These are phyloP conservation scores for Halcyon smyrnensis DNA, from an alignment of 2,797 vertebrate species.

Conservation along the genomic window DNA sequence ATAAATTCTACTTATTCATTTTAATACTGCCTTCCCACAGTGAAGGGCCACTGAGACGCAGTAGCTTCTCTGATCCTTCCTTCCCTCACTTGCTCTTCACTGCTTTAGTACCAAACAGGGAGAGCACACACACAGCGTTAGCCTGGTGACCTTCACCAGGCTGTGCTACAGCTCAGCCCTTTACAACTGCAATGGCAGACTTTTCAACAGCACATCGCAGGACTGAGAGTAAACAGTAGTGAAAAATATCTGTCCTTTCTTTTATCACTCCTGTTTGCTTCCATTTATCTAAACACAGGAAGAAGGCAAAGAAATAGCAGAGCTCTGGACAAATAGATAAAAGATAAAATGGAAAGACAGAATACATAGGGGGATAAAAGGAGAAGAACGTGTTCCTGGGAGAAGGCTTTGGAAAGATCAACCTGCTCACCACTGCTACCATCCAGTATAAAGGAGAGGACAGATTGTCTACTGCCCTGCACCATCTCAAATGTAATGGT, in stretches of 20 bases:
- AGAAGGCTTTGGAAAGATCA: not conserved
- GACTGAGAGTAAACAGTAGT: rapidly evolving
- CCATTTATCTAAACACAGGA: not conserved
- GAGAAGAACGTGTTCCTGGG: rapidly evolving
- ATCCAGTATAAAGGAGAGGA: not conserved
- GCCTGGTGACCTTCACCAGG: not conserved
- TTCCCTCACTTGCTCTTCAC: not conserved
- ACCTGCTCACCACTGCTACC: rapidly evolving
- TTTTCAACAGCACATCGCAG: not conserved
- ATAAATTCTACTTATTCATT: not conserved
- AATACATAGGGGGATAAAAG: not conserved
- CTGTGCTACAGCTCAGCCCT: not conserved
- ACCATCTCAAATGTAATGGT: not conserved
- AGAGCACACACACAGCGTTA: rapidly evolving
- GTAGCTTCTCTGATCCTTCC: not conserved
- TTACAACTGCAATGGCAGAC: not conserved
- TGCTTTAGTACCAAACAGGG: not conserved
- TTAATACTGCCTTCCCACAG: not conserved
- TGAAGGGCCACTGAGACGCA: not conserved
- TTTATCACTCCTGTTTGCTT: not conserved
- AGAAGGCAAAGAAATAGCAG: not conserved
- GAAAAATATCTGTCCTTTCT: not conserved
- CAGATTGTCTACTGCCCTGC: not conserved
- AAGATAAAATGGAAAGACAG: not conserved
- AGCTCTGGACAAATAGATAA: not conserved